Evolutionary conservation across 1,140 invertebrate species (phyloP).

Genomic region (Drosophila persimilis): DNA sequence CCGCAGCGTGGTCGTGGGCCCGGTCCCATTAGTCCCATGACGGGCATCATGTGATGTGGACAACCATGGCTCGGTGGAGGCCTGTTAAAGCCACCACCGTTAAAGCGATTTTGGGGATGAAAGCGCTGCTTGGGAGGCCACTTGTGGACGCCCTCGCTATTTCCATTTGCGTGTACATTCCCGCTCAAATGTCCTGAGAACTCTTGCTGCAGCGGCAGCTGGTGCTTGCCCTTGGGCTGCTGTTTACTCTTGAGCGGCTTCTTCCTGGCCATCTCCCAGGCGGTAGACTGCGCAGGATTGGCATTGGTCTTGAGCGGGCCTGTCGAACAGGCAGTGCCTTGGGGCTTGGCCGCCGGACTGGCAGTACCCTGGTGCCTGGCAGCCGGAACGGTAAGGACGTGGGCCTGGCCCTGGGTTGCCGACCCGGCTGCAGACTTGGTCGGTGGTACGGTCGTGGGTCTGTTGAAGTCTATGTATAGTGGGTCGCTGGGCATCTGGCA

Average conservation of each 20-base stretch:
- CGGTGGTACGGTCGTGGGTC: slow-evolving; percentile 41
- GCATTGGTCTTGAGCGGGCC: neutral
- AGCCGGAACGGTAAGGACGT: too few relatives aligned
- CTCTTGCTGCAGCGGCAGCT: slow-evolving; percentile 39
- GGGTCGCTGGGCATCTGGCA: slow-evolving; percentile 82
- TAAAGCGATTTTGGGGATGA: slow-evolving; percentile 46
- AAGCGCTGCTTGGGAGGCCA: slow-evolving; percentile 55
- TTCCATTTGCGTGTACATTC: slow-evolving; percentile 34
- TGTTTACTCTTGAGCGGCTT: slow-evolving; percentile 56
- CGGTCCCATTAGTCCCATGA: slow-evolving; percentile 34
- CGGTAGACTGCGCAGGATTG: slow-evolving; percentile 3
- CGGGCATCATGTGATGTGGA: slow-evolving; percentile 53
- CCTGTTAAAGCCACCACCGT: slow-evolving; percentile 30
- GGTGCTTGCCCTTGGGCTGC: slow-evolving; percentile 39
- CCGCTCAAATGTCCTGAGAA: slow-evolving; percentile 12
- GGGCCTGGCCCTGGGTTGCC: neutral
- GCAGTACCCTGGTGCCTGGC: slow-evolving; percentile 33
- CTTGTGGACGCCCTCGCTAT: slow-evolving; percentile 26
- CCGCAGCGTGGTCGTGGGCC: slow-evolving; percentile 44
- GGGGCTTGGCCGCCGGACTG: slow-evolving; percentile 29
- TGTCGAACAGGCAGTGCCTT: neutral
- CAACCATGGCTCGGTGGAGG: slow-evolving; percentile 37
- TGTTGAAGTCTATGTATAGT: slow-evolving; percentile 80
- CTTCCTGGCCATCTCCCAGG: slow-evolving; percentile 50
- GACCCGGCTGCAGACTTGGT: slow-evolving; percentile 3